These are phyloP conservation scores for Hemicentrotus pulcherrimus DNA, from an alignment of 35 echinoderm and acorn worm genomes.

Conservation along the genomic window DNA sequence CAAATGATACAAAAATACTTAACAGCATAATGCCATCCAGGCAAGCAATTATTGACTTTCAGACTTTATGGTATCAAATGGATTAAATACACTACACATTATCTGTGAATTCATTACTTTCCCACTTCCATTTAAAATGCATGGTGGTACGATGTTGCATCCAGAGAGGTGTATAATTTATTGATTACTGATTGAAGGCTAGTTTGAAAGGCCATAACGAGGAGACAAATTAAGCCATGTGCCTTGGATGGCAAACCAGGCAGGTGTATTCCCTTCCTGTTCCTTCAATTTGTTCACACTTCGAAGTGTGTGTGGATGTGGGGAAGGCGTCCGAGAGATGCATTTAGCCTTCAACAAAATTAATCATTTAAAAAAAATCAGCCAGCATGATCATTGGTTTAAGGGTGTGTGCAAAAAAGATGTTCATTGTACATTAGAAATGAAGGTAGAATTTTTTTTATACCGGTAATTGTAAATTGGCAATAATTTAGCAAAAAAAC, in stretches of 20 bases:
- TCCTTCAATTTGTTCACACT: background rate
- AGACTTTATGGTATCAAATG: too few relatives aligned
- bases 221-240: background rate
- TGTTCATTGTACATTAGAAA: too few relatives aligned
- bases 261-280: background rate
- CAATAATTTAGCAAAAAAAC: too few relatives aligned
- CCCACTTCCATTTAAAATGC: background rate
- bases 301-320: background rate
- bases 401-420: too few relatives aligned
- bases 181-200: background rate
- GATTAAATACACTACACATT: background rate
- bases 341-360: background rate
- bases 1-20: background rate
- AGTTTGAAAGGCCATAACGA: background rate
- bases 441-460: too few relatives aligned
- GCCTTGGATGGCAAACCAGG: background rate
- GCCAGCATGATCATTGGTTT: too few relatives aligned
- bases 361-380: too few relatives aligned
- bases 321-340: background rate
- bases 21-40: background rate
- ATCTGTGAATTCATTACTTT: background rate
- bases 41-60: background rate
- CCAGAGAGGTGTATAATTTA: background rate
- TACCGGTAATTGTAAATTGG: too few relatives aligned
- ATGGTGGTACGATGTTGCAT: background rate